phyloP scores from a whole-genome alignment of 2,797 vertebrate genomes.

The Girardinus metallicus region DNA sequence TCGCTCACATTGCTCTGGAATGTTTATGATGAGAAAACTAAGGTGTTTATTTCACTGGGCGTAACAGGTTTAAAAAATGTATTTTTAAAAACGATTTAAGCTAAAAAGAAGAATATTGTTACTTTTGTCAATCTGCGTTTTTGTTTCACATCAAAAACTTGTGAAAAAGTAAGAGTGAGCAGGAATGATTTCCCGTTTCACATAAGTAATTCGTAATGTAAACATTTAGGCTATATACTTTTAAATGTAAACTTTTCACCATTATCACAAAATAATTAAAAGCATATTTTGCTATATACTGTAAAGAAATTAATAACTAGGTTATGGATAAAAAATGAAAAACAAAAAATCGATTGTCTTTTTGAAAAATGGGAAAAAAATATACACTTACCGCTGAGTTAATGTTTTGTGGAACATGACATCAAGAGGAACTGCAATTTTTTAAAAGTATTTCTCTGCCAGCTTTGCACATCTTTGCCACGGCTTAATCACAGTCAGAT shows the following conservation, averaged over 20 bases:
- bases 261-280: not conserved
- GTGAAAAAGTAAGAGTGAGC: not conserved
- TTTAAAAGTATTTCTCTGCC: not conserved
- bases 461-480: not conserved
- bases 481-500: not conserved
- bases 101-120: too few species aligned
- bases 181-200: not conserved
- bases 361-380: not conserved
- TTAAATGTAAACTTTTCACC: not conserved
- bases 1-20: constrained; percentile 51
- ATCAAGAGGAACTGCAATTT: not conserved
- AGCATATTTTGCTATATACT: not conserved
- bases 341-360: not conserved
- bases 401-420: not conserved
- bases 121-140: not conserved
- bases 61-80: not conserved
- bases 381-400: not conserved
- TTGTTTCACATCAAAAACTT: not conserved
- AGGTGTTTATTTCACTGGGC: not conserved
- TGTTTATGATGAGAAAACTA: constrained; percentile 22
- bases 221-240: not conserved
- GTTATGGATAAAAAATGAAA: not conserved
- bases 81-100: too few species aligned
- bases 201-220: not conserved
- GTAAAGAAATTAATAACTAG: not conserved